Evolutionary conservation across 2,888 invertebrate species (phyloP).

Genomic region (Hartigia nigra): DNA sequence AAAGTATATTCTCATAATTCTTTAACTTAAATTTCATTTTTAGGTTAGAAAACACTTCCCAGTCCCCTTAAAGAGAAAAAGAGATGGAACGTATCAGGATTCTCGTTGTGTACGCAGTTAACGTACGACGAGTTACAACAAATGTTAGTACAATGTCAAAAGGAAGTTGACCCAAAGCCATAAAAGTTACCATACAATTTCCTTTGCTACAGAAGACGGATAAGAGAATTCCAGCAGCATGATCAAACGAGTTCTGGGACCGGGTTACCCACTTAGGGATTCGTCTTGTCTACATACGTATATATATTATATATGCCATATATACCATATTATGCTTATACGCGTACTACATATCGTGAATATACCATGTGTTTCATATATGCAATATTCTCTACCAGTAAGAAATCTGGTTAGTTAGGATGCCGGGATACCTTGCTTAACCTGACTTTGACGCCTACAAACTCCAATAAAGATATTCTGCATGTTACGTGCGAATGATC

Average conservation of each 20-base stretch:
- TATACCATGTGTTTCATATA: neutral
- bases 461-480: conserved; percentile 2
- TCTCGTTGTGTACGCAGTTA: neutral
- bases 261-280: conserved; percentile 59
- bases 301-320: conserved; percentile 12
- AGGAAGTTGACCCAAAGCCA: neutral
- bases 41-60: too few relatives aligned
- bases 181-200: neutral
- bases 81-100: neutral
- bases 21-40: too few relatives aligned
- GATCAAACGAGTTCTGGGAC: conserved; percentile 60
- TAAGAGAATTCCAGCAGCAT: conserved; percentile 21
- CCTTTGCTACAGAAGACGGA: neutral
- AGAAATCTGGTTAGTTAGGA: neutral
- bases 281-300: conserved; percentile 46
- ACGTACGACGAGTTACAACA: neutral
- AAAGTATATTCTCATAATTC: too few relatives aligned
- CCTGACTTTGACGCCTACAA: neutral
- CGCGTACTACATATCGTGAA: neutral
- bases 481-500: neutral
- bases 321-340: neutral
- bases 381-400: neutral
- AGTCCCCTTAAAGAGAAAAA: neutral
- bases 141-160: neutral
- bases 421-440: neutral